These are phyloP conservation scores for Prionailurus viverrinus DNA, from an alignment of 2,113 vertebrate genomes.

Conservation along the genomic window DNA sequence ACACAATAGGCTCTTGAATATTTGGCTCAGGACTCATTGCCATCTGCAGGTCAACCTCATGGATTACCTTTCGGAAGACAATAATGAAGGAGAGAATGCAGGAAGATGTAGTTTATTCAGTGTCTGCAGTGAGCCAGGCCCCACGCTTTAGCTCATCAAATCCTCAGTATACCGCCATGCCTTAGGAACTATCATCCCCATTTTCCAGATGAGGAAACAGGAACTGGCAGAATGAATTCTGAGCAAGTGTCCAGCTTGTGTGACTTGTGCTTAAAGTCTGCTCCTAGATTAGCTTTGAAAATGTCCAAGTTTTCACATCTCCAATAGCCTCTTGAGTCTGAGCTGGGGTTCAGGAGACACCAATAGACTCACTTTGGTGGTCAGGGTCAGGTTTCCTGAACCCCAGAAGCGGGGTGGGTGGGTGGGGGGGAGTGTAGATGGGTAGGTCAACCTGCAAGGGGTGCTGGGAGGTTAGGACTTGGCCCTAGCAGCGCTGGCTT, in stretches of 20 bases:
- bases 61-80: neutral
- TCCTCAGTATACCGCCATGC: neutral
- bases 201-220: neutral
- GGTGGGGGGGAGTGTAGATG: neutral
- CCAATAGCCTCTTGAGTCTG: neutral
- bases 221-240: neutral
- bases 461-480: neutral
- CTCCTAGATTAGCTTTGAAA: neutral
- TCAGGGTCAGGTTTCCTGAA: neutral
- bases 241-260: neutral
- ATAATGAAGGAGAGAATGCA: neutral
- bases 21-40: neutral
- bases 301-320: neutral
- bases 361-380: too few species aligned
- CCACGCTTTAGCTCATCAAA: accelerated
- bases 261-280: neutral
- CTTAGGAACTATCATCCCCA: neutral
- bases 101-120: too few species aligned
- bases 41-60: neutral
- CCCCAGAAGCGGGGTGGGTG: neutral
- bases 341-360: neutral
- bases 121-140: neutral
- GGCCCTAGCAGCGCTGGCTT: neutral
- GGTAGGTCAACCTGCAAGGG: neutral
- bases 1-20: neutral